Evolutionary conservation across 2,113 vertebrate species (phyloP).

Genomic region (Sylvietta virens): DNA sequence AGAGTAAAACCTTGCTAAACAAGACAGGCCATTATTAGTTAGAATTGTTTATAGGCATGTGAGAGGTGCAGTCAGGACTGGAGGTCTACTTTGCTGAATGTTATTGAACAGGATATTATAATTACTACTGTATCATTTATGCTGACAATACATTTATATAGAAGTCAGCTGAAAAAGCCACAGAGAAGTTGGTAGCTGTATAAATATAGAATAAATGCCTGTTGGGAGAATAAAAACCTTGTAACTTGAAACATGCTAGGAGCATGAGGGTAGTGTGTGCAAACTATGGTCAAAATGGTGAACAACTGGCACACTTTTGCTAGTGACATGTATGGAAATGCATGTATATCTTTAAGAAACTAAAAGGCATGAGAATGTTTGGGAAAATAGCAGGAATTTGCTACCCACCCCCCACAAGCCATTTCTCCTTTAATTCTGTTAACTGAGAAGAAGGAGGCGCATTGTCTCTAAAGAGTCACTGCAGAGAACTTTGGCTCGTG

Average conservation of each 20-base stretch:
- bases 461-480: background rate
- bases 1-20: background rate
- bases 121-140: background rate
- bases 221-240: background rate
- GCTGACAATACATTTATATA: background rate
- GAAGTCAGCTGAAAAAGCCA: background rate
- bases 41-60: background rate
- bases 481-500: background rate
- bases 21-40: background rate
- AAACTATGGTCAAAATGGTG: background rate
- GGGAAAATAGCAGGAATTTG: background rate
- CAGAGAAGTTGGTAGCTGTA: background rate
- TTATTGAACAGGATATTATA: background rate
- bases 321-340: background rate
- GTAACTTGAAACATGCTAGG: background rate
- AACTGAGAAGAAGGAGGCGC: background rate
- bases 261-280: background rate
- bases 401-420: accelerated
- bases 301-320: background rate
- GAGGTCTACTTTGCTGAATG: background rate
- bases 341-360: background rate
- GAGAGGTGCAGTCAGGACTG: background rate
- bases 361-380: background rate
- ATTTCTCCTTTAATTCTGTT: background rate
- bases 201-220: background rate